Percentiles rank a stretch among this genome's conserved stretches.
phyloP scores from a whole-genome alignment of 2,888 invertebrate genomes.

The Lysandra bellargus region DNA sequence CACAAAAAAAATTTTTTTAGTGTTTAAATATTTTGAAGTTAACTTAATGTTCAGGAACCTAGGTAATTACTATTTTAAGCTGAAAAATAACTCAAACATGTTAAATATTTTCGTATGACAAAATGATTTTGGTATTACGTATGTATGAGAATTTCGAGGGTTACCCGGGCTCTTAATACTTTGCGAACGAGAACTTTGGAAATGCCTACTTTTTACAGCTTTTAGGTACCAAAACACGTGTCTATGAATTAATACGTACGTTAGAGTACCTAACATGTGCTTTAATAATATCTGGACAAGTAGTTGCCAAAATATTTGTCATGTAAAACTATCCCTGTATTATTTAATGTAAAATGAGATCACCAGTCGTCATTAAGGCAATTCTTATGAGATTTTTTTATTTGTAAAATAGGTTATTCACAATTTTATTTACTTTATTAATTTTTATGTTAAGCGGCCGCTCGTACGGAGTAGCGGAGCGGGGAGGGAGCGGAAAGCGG shows the following conservation, averaged over 20 bases:
- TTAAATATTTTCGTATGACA: too few species aligned
- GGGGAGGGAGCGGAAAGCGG: slow-evolving; percentile 37
- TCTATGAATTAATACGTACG: neutral
- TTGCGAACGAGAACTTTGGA: neutral
- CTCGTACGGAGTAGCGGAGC: slow-evolving; percentile 15
- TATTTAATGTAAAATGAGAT: slow-evolving; percentile 15
- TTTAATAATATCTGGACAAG: neutral
- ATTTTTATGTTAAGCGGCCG: slow-evolving; percentile 38
- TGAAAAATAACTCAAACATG: too few species aligned
- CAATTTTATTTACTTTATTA: slow-evolving; percentile 59
- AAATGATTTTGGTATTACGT: too few species aligned
- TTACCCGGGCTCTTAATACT: too few species aligned
- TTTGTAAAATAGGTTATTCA: slow-evolving; percentile 46
- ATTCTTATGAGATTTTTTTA: slow-evolving; percentile 47
- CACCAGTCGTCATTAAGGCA: slow-evolving; percentile 36
- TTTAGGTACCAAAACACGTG: neutral
- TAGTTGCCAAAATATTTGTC: too few species aligned
- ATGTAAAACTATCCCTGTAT: neutral
- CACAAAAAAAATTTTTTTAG: too few species aligned
- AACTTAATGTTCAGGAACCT: too few species aligned
- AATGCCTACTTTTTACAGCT: neutral
- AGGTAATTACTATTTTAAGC: too few species aligned
- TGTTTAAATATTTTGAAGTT: too few species aligned
- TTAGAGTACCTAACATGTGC: neutral
- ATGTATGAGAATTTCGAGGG: too few species aligned